Percentiles rank a stretch among this genome's conserved stretches.
These are phyloP conservation scores for Agrochola lota DNA, from an alignment of 2,888 invertebrate species.

Conservation along the genomic window DNA sequence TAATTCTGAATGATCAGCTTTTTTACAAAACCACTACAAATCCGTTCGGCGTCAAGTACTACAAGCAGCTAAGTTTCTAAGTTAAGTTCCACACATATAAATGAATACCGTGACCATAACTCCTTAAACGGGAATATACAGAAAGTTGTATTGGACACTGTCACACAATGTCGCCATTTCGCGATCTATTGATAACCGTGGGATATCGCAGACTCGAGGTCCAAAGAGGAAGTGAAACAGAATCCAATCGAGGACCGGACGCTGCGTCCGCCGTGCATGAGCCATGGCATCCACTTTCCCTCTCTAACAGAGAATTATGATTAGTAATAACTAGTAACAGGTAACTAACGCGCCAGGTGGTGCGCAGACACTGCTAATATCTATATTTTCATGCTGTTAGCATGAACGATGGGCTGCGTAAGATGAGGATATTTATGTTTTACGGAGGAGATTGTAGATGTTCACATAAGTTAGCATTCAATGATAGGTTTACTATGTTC, in stretches of 20 bases:
- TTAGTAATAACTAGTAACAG: constrained; percentile 45
- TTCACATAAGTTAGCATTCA: not conserved
- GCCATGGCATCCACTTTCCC: constrained; percentile 69
- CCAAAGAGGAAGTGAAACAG: constrained; percentile 71
- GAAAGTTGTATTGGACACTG: constrained; percentile 58
- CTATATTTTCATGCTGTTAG: constrained; percentile 32
- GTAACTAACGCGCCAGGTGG: constrained; percentile 43
- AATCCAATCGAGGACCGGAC: constrained; percentile 65
- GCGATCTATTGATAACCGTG: constrained; percentile 71
- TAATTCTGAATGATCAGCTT: not conserved
- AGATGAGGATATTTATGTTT: constrained; percentile 5
- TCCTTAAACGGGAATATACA: constrained; percentile 45
- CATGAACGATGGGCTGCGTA: constrained; percentile 7
- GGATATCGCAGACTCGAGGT: constrained; percentile 56
- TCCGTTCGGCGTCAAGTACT: not conserved
- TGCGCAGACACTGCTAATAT: constrained; percentile 34
- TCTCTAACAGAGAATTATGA: constrained; percentile 57
- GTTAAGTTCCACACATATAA: constrained; percentile 23
- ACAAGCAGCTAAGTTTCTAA: constrained; percentile 33
- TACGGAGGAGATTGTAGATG: not conserved
- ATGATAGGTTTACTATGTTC: not conserved
- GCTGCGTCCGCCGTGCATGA: constrained; percentile 63
- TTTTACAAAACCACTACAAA: not conserved
- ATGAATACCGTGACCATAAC: constrained; percentile 48
- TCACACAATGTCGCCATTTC: constrained; percentile 56